Evolutionary conservation across 2,888 invertebrate genomes (phyloP).

Genomic region (Sesia bembeciformis): DNA sequence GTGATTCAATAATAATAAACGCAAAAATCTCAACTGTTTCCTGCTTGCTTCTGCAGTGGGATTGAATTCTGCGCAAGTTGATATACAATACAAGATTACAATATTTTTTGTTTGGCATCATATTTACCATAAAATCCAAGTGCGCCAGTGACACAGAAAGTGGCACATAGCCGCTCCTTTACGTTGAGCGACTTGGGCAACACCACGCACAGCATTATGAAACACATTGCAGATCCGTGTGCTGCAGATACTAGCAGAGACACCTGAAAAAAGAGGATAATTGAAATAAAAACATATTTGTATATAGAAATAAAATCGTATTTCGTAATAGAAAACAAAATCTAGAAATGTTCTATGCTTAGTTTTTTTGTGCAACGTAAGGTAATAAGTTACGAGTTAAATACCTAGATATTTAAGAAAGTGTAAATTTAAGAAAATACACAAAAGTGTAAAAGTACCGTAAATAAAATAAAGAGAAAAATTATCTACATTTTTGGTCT

Average conservation of each 20-base stretch:
- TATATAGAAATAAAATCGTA: not conserved
- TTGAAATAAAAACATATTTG: not conserved
- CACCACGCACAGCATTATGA: conserved; percentile 55
- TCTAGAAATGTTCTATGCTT: no score
- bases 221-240: conserved; percentile 54
- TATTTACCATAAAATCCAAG: conserved; percentile 72
- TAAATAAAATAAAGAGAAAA: no score
- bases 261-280: conserved; percentile 24
- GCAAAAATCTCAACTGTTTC: no score
- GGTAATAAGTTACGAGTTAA: no score
- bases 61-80: no score
- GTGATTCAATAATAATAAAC: no score
- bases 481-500: not conserved
- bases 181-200: conserved; percentile 55
- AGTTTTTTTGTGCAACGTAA: no score
- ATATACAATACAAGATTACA: not conserved
- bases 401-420: no score
- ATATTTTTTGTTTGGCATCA: not conserved
- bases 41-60: no score
- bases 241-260: conserved; percentile 40
- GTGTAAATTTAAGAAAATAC: no score
- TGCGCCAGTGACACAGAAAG: conserved; percentile 66
- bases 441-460: no score
- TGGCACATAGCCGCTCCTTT: conserved; percentile 47
- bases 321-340: no score